phyloP scores from a whole-genome alignment of 2,888 invertebrate genomes.

The Ramazzottius varieornatus region DNA sequence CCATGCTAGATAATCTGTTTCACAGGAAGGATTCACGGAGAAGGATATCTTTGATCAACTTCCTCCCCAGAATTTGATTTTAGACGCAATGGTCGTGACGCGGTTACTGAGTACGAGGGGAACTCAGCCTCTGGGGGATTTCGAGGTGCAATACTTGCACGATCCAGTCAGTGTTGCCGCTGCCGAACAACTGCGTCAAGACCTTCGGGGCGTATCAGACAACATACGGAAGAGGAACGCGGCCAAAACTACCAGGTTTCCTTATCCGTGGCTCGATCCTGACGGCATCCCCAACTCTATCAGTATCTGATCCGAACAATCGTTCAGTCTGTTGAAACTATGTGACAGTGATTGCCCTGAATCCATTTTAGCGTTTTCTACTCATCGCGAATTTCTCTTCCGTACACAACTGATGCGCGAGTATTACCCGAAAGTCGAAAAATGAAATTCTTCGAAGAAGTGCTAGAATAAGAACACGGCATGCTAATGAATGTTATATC shows the following conservation, averaged over 20 bases:
- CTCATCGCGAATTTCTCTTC: too few relatives aligned
- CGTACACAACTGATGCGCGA: too few relatives aligned
- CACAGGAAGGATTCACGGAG: constrained; percentile 16
- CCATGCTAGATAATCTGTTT: too few relatives aligned
- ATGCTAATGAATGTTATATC: too few relatives aligned
- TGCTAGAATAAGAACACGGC: too few relatives aligned
- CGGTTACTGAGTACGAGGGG: constrained; percentile 22
- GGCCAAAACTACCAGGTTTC: constrained; percentile 18
- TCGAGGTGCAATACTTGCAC: constrained; percentile 24
- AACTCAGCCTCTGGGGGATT: constrained; percentile 23
- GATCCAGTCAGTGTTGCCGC: constrained; percentile 18
- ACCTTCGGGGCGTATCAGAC: constrained; percentile 14
- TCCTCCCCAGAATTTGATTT: constrained; percentile 20
- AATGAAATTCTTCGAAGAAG: too few relatives aligned
- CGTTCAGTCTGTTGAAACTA: too few relatives aligned
- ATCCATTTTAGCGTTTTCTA: too few relatives aligned
- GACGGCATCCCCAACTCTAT: constrained; percentile 24
- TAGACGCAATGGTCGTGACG: constrained; percentile 24
- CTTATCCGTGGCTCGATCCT: constrained; percentile 21
- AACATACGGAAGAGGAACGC: constrained; percentile 18
- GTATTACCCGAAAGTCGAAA: too few relatives aligned
- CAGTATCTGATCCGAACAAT: too few relatives aligned
- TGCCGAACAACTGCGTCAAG: constrained; percentile 18
- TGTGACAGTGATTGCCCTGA: too few relatives aligned
- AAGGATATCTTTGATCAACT: constrained; percentile 18